These are phyloP conservation scores for Plutomurus gul DNA, from an alignment of 1,140 invertebrate species.

Conservation along the genomic window DNA sequence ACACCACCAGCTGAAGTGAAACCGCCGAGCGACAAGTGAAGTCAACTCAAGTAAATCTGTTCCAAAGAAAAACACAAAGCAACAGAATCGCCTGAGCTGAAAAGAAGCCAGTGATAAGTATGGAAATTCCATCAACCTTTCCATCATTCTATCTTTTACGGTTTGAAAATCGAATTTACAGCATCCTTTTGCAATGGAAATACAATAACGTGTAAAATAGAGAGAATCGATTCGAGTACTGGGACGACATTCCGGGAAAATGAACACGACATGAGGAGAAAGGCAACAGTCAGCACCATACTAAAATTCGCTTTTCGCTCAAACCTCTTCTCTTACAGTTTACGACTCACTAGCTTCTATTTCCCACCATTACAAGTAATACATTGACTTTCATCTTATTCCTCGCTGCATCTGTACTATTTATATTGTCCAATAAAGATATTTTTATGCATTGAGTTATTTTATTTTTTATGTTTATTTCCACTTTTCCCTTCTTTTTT, in stretches of 20 bases:
- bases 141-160: neutral
- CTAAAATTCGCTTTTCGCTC: neutral
- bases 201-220: constrained; percentile 25
- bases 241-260: neutral
- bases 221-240: neutral
- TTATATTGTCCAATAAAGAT: no score
- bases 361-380: neutral
- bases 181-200: constrained; percentile 1
- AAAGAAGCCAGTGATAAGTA: neutral
- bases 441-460: no score
- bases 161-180: constrained; percentile 16
- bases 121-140: constrained; percentile 18
- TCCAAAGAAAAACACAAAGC: neutral
- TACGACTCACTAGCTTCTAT: neutral
- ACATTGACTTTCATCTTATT: neutral
- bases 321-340: neutral
- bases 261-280: neutral
- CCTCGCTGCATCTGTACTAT: neutral
- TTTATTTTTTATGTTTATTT: no score
- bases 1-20: neutral
- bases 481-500: no score
- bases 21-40: neutral
- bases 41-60: neutral
- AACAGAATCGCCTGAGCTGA: neutral
- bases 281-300: neutral